Percentiles rank a stretch among this genome's conserved stretches.
These are phyloP conservation scores for Malurus splendens DNA, from an alignment of 2,797 vertebrate genomes.

Conservation along the genomic window DNA sequence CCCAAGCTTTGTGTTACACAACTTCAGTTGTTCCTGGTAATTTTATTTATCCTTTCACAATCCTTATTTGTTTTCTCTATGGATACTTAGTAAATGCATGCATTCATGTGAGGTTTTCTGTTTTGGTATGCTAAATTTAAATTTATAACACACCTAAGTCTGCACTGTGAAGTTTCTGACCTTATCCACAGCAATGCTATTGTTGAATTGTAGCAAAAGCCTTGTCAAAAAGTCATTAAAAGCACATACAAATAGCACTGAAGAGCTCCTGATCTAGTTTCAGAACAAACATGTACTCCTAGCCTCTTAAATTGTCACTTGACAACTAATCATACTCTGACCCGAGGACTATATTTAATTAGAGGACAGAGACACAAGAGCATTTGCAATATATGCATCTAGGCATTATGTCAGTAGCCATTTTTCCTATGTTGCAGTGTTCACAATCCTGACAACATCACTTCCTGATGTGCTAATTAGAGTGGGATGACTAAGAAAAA, in stretches of 20 bases:
- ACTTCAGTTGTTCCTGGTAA: neutral
- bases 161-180: neutral
- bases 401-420: slow-evolving; percentile 54
- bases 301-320: slow-evolving; percentile 32
- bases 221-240: neutral
- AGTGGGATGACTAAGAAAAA: neutral
- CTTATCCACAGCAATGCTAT: neutral
- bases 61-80: neutral
- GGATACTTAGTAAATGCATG: neutral
- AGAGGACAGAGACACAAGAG: slow-evolving; percentile 2
- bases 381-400: slow-evolving; percentile 41
- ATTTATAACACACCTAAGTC: neutral
- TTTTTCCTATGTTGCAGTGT: neutral
- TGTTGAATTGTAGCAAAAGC: neutral
- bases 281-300: neutral
- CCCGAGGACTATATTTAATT: slow-evolving; percentile 51
- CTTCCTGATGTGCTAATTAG: slow-evolving; percentile 21
- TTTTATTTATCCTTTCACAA: neutral
- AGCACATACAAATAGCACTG: neutral
- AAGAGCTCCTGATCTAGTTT: neutral
- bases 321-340: slow-evolving; percentile 44
- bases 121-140: neutral
- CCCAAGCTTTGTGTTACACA: neutral
- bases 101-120: neutral
- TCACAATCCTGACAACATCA: slow-evolving; percentile 39